Conservation (phyloP, 2,797 vertebrate genomes). For the Toxotes lorentzi region DNA sequence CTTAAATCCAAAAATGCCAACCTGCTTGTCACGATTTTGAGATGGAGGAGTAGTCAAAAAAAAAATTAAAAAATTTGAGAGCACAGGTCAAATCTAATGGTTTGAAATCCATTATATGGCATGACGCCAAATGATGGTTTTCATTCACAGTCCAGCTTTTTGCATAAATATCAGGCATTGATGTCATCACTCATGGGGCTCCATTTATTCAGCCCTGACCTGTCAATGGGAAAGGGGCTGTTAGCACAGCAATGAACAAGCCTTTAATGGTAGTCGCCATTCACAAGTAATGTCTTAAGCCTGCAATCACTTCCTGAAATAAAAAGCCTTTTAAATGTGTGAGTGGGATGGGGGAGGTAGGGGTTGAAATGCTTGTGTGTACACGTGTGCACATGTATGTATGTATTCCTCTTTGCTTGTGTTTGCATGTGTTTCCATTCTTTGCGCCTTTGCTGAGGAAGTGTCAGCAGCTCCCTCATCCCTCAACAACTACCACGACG, state of each 20-base stretch:
- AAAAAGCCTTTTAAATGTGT: constrained; percentile 64
- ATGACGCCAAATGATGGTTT: constrained; percentile 51
- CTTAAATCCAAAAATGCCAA: neutral
- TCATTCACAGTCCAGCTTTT: constrained; percentile 56
- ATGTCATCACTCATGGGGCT: constrained; percentile 62
- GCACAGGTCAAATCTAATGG: constrained; percentile 20
- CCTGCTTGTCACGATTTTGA: neutral
- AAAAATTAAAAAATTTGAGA: constrained; percentile 13
- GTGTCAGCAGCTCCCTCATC: constrained; percentile 47
- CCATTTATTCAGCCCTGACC: constrained; percentile 59
- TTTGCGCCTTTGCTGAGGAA: constrained; percentile 54
- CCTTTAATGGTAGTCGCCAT: constrained; percentile 50
- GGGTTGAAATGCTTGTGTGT: constrained; percentile 31
- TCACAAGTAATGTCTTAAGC: constrained; percentile 57
- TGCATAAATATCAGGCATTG: constrained; percentile 58
- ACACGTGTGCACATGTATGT: neutral
- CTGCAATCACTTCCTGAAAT: constrained; percentile 51
- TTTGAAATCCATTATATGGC: constrained; percentile 50
- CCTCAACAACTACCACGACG: constrained; percentile 22
- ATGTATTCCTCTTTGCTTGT: constrained; percentile 11
- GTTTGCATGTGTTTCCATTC: constrained; percentile 47
- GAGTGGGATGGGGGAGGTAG: constrained; percentile 17
- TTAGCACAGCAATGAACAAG: constrained; percentile 61
- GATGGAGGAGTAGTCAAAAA: neutral
- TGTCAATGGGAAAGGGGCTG: constrained; percentile 59